Conservation (phyloP, 2,888 invertebrate genomes). For the Parnassius mnemosyne region DNA sequence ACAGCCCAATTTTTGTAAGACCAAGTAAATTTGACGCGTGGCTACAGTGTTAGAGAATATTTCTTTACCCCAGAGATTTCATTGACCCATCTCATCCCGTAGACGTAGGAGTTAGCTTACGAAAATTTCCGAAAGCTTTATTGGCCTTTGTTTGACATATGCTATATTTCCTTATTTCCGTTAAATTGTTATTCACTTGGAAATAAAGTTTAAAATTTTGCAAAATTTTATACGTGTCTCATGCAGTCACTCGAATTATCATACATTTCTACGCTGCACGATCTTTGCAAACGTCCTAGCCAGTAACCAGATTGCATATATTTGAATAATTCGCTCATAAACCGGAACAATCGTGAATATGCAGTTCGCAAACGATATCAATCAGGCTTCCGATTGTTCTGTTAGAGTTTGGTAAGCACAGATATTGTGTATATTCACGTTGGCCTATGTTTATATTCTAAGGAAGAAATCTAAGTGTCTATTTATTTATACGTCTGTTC, state of each 20-base stretch:
- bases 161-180: no score
- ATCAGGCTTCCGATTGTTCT: constrained; percentile 14
- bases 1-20: no score
- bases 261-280: constrained; percentile 53
- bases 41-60: no score
- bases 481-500: no score
- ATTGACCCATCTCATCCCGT: no score
- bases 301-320: constrained; percentile 30
- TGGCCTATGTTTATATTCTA: no score
- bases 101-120: no score
- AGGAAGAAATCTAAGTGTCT: no score
- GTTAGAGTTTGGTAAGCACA: background rate
- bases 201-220: background rate
- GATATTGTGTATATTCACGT: background rate
- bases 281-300: constrained; percentile 34
- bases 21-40: no score
- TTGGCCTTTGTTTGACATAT: no score
- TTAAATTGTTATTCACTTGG: background rate
- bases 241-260: constrained; percentile 53
- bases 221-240: constrained; percentile 12
- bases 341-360: constrained; percentile 23
- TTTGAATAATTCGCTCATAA: constrained; percentile 40
- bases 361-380: constrained; percentile 11
- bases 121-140: no score
- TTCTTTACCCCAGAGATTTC: no score